A percentile compares a stretch with the other conserved stretches of the same genome.
Evolutionary conservation across 2,888 invertebrate species (phyloP).

Genomic region (Marasmarcha lunaedactyla): DNA sequence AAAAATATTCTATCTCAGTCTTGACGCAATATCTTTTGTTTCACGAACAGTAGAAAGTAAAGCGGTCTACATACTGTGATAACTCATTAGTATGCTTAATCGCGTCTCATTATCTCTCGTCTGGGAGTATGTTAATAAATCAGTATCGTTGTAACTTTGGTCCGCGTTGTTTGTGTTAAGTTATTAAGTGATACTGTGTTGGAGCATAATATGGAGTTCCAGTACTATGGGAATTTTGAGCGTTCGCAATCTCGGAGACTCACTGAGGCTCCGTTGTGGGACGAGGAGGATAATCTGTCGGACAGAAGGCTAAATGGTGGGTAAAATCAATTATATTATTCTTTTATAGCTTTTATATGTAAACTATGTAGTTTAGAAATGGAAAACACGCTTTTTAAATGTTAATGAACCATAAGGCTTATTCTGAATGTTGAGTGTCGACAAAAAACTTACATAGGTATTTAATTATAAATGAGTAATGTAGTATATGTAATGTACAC

Average conservation of each 20-base stretch:
- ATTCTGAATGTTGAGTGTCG: too few species aligned
- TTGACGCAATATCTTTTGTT: too few species aligned
- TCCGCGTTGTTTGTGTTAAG: conserved; percentile 31
- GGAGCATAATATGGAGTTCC: conserved; percentile 46
- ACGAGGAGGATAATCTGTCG: conserved; percentile 56
- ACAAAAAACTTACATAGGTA: too few species aligned
- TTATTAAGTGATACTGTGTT: conserved; percentile 17
- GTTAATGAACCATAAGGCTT: too few species aligned
- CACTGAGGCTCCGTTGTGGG: conserved; percentile 56
- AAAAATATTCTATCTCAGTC: too few species aligned
- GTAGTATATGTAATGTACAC: too few species aligned
- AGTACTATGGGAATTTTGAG: conserved; percentile 53
- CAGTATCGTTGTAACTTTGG: conserved; percentile 44
- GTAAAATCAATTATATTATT: too few species aligned
- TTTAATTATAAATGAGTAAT: too few species aligned
- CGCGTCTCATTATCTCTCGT: conserved; percentile 45
- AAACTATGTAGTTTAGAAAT: too few species aligned
- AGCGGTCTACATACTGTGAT: background rate
- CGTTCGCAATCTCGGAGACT: conserved; percentile 33
- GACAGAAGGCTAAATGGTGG: conserved; percentile 55
- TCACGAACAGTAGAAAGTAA: background rate
- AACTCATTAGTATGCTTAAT: conserved; percentile 13
- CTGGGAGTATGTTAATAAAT: conserved; percentile 41
- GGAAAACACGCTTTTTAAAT: too few species aligned
- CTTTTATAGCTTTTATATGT: too few species aligned